These are phyloP conservation scores for Corticium candelabrum DNA, from an alignment of 37 sponge, comb jelly and placozoan genomes.

Conservation along the genomic window DNA sequence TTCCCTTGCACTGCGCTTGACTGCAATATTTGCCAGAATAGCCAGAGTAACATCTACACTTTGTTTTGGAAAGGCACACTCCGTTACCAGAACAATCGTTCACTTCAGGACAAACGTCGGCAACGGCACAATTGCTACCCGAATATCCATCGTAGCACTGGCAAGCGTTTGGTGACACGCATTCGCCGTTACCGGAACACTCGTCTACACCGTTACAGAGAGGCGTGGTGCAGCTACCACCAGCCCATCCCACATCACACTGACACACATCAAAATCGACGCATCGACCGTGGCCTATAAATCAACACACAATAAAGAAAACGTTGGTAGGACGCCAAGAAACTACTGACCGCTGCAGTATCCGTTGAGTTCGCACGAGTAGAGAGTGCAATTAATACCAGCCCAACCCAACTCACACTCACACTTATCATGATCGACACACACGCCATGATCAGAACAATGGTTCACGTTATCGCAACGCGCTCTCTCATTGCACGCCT, in stretches of 20 bases:
- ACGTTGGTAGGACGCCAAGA: too few relatives aligned
- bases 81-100: neutral
- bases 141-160: neutral
- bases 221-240: neutral
- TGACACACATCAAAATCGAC: neutral
- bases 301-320: too few relatives aligned
- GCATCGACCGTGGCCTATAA: neutral
- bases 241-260: neutral
- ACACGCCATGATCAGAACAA: neutral
- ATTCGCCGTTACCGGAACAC: neutral
- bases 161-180: neutral
- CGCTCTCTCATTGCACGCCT: neutral
- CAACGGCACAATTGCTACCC: neutral
- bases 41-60: neutral
- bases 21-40: neutral
- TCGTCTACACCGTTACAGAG: neutral
- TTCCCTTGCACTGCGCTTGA: neutral
- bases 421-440: neutral
- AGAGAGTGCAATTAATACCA: neutral
- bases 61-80: neutral
- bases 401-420: neutral
- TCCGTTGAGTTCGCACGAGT: neutral
- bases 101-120: neutral
- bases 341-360: slow-evolving; percentile 1
- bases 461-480: neutral